Evolutionary conservation across 2,797 vertebrate species (phyloP).

Genomic region (Cirrhinus molitorella): DNA sequence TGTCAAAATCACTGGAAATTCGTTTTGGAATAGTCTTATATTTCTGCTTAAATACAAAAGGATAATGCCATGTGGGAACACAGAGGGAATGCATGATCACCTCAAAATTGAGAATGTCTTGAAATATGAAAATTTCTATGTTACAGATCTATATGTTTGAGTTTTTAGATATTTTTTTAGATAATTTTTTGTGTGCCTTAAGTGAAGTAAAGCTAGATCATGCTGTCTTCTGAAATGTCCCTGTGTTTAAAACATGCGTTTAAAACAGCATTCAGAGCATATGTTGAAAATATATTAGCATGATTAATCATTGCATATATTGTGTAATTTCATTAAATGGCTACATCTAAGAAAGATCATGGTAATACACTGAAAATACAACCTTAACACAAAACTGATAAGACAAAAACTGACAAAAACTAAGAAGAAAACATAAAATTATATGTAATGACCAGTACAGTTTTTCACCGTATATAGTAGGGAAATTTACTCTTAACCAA

Average conservation of each 20-base stretch:
- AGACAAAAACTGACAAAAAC: too few relatives aligned
- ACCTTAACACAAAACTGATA: too few relatives aligned
- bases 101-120: neutral
- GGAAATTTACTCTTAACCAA: too few relatives aligned
- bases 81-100: neutral
- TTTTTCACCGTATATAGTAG: too few relatives aligned
- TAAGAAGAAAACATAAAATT: too few relatives aligned
- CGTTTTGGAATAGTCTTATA: neutral
- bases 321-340: neutral
- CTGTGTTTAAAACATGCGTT: too few relatives aligned
- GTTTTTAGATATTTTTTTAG: neutral
- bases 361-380: too few relatives aligned
- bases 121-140: neutral
- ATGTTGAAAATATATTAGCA: neutral
- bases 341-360: too few relatives aligned
- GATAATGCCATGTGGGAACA: neutral
- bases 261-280: neutral
- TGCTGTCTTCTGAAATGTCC: neutral
- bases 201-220: neutral
- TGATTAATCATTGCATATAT: neutral
- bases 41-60: neutral
- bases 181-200: neutral
- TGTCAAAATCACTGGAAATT: neutral
- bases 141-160: slow-evolving; percentile 17
- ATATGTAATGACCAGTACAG: too few relatives aligned